phyloP scores from a whole-genome alignment of 1,140 invertebrate genomes.

The Arctopsyche grandis region DNA sequence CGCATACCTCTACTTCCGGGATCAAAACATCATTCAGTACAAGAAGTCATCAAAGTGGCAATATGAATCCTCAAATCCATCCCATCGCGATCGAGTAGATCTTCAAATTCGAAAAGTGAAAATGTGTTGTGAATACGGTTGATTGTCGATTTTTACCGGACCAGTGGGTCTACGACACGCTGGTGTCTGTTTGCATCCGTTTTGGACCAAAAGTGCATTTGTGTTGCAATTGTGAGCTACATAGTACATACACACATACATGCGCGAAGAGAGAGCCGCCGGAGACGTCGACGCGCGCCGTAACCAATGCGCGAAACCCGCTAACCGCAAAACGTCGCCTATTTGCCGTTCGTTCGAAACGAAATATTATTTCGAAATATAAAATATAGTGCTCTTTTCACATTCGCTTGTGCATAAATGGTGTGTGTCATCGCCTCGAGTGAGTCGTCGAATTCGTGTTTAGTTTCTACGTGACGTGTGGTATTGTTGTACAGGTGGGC shows the following conservation, averaged over 20 bases:
- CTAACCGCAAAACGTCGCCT: not conserved
- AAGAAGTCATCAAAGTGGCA: too few species aligned
- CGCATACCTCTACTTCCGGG: conserved; percentile 6
- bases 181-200: too few species aligned
- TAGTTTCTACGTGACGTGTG: not conserved
- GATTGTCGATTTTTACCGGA: not conserved
- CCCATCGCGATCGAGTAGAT: not conserved
- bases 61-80: not conserved
- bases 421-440: too few species aligned
- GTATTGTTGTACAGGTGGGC: conserved; percentile 20
- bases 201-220: too few species aligned
- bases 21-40: not conserved
- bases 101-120: not conserved
- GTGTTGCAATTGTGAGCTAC: not conserved
- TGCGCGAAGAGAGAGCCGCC: not conserved
- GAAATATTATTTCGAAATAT: too few species aligned
- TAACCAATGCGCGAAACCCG: not conserved
- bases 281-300: conserved; percentile 34
- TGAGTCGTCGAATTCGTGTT: too few species aligned
- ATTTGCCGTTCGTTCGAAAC: not conserved
- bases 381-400: too few species aligned
- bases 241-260: too few species aligned
- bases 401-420: too few species aligned
- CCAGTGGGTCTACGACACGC: too few species aligned
- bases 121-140: conserved; percentile 33